Evolutionary conservation across 2,797 vertebrate genomes (phyloP).

Genomic region (Micrastur ruficollis): DNA sequence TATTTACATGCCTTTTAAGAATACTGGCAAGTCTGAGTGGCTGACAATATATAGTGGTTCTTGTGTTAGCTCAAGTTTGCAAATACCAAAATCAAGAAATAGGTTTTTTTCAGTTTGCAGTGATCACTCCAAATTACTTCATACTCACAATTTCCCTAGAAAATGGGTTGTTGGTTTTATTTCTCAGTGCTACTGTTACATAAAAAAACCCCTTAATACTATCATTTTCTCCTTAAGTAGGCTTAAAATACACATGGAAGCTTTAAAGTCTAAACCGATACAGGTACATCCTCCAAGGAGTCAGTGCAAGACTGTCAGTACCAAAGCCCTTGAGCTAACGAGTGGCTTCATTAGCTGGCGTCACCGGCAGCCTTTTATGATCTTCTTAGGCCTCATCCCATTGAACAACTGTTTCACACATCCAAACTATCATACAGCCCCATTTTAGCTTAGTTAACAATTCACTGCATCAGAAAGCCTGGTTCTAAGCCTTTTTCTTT

Average conservation of each 20-base stretch:
- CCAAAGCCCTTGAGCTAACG: not conserved
- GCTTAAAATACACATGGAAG: not conserved
- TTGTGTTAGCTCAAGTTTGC: not conserved
- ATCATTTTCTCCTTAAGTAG: not conserved
- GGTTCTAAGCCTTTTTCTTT: not conserved
- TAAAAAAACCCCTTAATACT: not conserved
- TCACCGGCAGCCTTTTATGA: not conserved
- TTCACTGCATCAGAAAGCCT: not conserved
- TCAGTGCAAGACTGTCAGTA: not conserved
- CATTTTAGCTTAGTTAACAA: not conserved
- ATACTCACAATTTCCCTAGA: not conserved
- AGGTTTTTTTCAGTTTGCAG: not conserved
- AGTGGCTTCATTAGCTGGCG: not conserved
- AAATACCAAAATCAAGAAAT: not conserved
- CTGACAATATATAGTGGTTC: not conserved
- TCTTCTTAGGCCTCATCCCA: not conserved
- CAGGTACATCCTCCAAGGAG: not conserved
- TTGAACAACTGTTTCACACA: fast-evolving
- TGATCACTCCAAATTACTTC: not conserved
- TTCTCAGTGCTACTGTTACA: not conserved
- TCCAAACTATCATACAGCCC: not conserved
- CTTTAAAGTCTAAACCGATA: not conserved
- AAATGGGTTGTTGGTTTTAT: not conserved
- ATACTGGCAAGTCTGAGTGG: not conserved
- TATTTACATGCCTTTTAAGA: not conserved